These are phyloP conservation scores for Prochilodus magdalenae DNA, from an alignment of 2,113 vertebrate genomes.

Conservation along the genomic window DNA sequence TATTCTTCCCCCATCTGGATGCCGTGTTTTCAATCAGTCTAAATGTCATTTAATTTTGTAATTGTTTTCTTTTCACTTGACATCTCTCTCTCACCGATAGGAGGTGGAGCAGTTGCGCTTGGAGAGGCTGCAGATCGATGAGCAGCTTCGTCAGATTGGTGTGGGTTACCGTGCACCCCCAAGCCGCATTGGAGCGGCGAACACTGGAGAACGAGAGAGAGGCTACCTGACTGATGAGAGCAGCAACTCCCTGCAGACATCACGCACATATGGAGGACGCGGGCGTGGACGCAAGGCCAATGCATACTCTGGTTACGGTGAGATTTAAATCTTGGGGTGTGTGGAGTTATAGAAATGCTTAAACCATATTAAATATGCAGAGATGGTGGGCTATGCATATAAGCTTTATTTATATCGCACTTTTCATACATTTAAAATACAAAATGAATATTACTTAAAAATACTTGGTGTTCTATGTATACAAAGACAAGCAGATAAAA, in stretches of 20 bases:
- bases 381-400: no score
- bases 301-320: constrained; percentile 84
- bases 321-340: constrained; percentile 54
- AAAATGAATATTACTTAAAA: no score
- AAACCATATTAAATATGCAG: no score
- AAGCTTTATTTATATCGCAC: no score
- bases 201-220: constrained; percentile 74
- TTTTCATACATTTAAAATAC: no score
- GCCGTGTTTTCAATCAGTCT: not conserved
- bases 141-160: constrained; percentile 90
- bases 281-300: constrained; percentile 81
- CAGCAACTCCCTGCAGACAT: constrained; percentile 83
- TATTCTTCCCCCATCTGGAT: not conserved
- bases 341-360: no score
- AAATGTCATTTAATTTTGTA: not conserved
- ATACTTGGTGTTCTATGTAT: no score
- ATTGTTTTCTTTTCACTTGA: not conserved
- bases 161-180: constrained; percentile 82
- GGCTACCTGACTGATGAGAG: constrained; percentile 86
- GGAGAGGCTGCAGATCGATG: constrained; percentile 90
- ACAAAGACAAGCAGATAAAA: no score
- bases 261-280: constrained; percentile 85
- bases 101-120: constrained; percentile 90
- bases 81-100: constrained; percentile 61
- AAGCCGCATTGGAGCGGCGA: constrained; percentile 61